Percentiles rank a stretch among this genome's conserved stretches.
Conservation (phyloP, 2,797 vertebrate genomes). For the Parauchenoglanis punctatus region DNA sequence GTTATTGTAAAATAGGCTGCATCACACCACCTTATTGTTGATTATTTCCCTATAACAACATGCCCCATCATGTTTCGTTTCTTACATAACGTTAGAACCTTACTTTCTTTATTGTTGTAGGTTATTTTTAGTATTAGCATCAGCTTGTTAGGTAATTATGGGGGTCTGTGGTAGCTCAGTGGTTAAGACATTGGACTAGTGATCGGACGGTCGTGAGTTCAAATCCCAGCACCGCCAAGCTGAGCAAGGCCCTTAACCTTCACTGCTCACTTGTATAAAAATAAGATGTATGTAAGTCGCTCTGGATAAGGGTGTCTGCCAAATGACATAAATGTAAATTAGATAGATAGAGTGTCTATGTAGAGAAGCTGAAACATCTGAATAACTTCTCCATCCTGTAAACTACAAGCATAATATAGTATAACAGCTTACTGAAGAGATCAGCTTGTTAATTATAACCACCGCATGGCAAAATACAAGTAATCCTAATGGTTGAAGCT, state of each 20-base stretch:
- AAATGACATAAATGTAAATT: too few relatives aligned
- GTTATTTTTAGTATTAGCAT: background rate
- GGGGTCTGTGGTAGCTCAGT: background rate
- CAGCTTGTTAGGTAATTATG: too few relatives aligned
- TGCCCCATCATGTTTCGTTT: background rate
- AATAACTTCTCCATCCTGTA: background rate
- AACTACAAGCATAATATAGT: background rate
- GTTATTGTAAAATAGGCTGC: background rate
- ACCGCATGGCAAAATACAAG: background rate
- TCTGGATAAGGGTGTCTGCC: too few relatives aligned
- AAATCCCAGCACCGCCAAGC: too few relatives aligned
- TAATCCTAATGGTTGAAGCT: background rate
- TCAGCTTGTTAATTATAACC: background rate
- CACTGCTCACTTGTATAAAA: too few relatives aligned
- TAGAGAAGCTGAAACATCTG: background rate
- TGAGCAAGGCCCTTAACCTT: too few relatives aligned
- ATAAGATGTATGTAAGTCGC: too few relatives aligned
- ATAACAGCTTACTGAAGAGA: background rate
- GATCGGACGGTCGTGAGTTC: too few relatives aligned
- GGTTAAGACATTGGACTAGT: too few relatives aligned
- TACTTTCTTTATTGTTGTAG: background rate
- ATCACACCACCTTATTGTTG: background rate
- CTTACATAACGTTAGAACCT: background rate
- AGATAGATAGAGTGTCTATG: background rate
- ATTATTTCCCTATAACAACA: background rate